Evolutionary conservation across 2,888 invertebrate genomes (phyloP).

Genomic region (Aricia artaxerxes): DNA sequence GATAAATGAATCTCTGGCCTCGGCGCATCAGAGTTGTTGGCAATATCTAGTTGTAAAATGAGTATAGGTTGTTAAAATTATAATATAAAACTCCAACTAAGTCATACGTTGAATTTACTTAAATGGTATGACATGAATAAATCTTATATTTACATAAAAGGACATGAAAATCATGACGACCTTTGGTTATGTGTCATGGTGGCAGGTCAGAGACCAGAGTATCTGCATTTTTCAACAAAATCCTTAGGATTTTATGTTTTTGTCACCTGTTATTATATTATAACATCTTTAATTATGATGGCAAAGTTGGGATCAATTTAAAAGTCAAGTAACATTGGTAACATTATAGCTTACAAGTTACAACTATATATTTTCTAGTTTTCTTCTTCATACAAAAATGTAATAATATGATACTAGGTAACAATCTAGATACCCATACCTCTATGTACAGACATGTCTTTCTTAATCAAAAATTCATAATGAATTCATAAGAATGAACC

Average conservation of each 20-base stretch:
- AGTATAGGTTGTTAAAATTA: not conserved
- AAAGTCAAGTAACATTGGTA: not conserved
- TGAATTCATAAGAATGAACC: no score
- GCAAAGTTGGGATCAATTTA: not conserved
- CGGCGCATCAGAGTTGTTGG: not conserved
- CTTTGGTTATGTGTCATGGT: constrained; percentile 26
- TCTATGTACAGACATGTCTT: no score
- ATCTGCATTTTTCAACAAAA: not conserved
- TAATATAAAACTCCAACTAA: not conserved
- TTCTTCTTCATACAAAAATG: no score
- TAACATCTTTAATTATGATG: not conserved
- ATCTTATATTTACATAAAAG: constrained; percentile 29
- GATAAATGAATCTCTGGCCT: not conserved
- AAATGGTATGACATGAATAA: constrained; percentile 26
- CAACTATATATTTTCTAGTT: no score
- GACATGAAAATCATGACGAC: constrained; percentile 25
- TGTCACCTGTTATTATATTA: not conserved
- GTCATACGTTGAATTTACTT: not conserved
- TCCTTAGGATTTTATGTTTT: constrained; percentile 1
- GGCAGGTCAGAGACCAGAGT: not conserved
- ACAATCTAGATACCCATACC: no score
- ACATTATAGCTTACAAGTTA: no score
- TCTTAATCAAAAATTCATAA: no score
- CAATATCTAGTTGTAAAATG: not conserved
- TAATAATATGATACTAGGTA: no score